Evolutionary conservation across 2,113 vertebrate species (phyloP), one percentile per base, ranked within the genome.

Genomic region (Nothocercus nigrocapillus): DNA sequence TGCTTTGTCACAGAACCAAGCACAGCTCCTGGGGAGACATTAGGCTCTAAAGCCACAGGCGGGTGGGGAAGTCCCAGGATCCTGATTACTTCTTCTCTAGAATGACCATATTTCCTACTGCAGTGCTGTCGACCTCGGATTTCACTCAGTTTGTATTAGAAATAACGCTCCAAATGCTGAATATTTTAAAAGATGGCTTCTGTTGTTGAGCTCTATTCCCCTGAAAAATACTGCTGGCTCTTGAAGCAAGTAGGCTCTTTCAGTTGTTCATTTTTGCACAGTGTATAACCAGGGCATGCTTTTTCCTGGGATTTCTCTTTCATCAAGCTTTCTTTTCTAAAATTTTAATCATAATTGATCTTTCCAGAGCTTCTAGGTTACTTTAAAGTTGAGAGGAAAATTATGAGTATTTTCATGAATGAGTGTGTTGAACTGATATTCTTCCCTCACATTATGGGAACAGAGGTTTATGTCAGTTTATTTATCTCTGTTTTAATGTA

Each of bases 171-270:
- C 7, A 73, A 79, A 72, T 2, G 3, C 4, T 10, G 58, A 85
- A 72, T 94, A 61, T 58, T 91, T 91, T 78, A 93, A 79, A 94
- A 81, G 64, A 85, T 88, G 79, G 44, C 32, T 32, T 90, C 15
- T 85, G 42, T 28, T 73, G 38, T 44, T 75, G 87, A 45, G 28
- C 32, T 73, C 25, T 36, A 4, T 85, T 81, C 30, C 85, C 40
- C n/a, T 82, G 74, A 94, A 81, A 75, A 89, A 85, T 77, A 38
- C 61, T 88, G 75, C 49, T 63, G 49, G 38, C 68, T 32, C 7
- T 22, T 49, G 63, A 85, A 73, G 80, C 36, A 70, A 83, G 63
- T 80, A 72, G 88, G n/a, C 13, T 56, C 72, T 89, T 89, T 45
- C 54, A 49, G 38, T 44, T 83, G 3, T 45, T 62, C 45, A 38